phyloP scores from a whole-genome alignment of 2,113 vertebrate species.

The Dipodomys merriami region DNA sequence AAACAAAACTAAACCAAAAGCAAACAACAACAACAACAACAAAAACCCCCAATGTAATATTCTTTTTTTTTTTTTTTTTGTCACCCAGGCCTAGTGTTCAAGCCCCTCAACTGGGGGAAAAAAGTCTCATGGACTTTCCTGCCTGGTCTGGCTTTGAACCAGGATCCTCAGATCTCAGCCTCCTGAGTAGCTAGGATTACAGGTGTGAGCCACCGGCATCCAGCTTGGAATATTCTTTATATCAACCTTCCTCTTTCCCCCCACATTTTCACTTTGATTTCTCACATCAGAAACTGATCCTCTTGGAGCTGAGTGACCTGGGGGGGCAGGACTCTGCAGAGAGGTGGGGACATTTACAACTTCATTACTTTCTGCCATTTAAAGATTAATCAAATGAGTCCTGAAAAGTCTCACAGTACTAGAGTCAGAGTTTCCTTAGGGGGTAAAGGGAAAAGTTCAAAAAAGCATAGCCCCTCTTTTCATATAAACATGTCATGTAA shows the following conservation, averaged over 20 bases:
- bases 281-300: background rate
- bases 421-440: background rate
- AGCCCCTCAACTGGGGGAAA: too few relatives aligned
- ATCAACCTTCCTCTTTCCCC: background rate
- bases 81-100: too few relatives aligned
- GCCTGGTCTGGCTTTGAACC: too few relatives aligned
- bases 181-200: too few relatives aligned
- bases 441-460: background rate
- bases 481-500: background rate
- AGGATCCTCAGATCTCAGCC: too few relatives aligned
- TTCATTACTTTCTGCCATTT: background rate
- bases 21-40: background rate
- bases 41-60: too few relatives aligned
- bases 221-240: background rate
- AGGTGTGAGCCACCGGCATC: too few relatives aligned
- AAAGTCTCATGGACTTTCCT: too few relatives aligned
- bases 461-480: background rate
- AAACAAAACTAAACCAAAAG: background rate
- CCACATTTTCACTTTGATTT: constrained; percentile 5
- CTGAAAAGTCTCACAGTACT: background rate
- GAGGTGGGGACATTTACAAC: background rate
- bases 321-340: background rate
- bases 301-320: background rate
- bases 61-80: too few relatives aligned
- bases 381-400: background rate